Base-by-base conservation (phyloP, 2,113 vertebrate species). In the Stercorarius parasiticus region DNA sequence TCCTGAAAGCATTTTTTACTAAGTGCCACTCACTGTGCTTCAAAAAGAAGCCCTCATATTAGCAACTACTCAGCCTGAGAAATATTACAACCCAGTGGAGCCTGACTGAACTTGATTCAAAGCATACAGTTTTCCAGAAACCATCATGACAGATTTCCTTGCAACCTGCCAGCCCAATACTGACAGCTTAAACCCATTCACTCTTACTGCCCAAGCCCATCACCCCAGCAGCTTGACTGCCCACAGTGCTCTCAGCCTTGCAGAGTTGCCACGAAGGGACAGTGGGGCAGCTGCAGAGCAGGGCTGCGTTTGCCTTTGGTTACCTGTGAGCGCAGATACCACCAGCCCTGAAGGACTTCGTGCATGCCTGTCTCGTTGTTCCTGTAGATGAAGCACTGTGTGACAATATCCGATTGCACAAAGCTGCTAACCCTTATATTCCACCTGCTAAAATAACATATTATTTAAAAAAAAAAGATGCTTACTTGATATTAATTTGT, bases 211-310 rank as follows among this genome's bases (percentile, higher is more conserved):
- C 84, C 88, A 34, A 45, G 82, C 95, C 93, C 97, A 91, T 47
- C 88, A 96, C 89, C 97, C 94, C 95, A 82, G 97, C 97, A 97
- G 97, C 97, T 86, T 92, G 90, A 72, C 95, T 96, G 97, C 97
- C 97, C 97, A 93, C 93, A 96, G 95, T 88, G 84, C 87, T 40
- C 93, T 52, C 50, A 30, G 94, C 96, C 96, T 92, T 92, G 45
- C 76, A 91, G 85, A 95, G 96, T 94, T 88, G 87, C 94, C 32
- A 12, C 27, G 89, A 92, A 97, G 97, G 97, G 95, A 93, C 82
- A 97, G 96, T 79, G 81, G 97, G 98, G 98, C 98, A 98, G 98
- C 85, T 97, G 96, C 98, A 98, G 97, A 95, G 96, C 56, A 34
- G 20, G 16, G 21, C 6, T 52, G 73, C 34, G 22, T 26, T 66